Percentiles rank a stretch among this genome's conserved stretches.
Conservation (phyloP, 2,888 invertebrate genomes). For the Ametastegia equiseti region DNA sequence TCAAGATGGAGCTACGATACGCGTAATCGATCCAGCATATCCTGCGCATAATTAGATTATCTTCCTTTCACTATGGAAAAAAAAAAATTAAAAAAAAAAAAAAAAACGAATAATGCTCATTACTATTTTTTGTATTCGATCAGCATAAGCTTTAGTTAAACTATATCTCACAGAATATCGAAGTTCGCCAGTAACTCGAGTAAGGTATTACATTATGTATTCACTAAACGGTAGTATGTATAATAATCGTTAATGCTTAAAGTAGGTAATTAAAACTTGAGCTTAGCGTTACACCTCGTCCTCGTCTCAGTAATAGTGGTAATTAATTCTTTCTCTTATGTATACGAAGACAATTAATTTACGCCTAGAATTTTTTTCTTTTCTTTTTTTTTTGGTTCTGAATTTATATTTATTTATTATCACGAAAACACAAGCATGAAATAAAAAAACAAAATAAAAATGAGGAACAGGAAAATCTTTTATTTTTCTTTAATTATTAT, state of each 20-base stretch:
- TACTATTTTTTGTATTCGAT: not conserved
- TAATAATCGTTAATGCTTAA: not conserved
- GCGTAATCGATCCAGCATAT: not conserved
- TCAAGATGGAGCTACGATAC: not conserved
- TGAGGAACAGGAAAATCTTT: no score
- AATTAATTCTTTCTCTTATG: not conserved
- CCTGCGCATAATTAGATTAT: not conserved
- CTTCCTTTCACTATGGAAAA: not conserved
- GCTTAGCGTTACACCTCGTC: not conserved
- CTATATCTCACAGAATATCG: conserved; percentile 46
- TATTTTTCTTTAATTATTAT: not conserved
- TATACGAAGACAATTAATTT: conserved; percentile 3
- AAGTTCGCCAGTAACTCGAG: conserved; percentile 33
- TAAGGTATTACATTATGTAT: not conserved
- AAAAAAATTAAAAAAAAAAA: no score
- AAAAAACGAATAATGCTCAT: not conserved
- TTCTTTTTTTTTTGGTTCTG: no score
- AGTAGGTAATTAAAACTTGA: conserved; percentile 34
- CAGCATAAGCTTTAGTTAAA: conserved; percentile 24
- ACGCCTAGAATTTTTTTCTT: not conserved
- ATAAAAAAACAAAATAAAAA: no score
- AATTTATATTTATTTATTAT: no score
- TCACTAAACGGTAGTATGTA: conserved; percentile 37
- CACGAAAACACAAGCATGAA: no score
- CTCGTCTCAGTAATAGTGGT: not conserved